phyloP scores from a whole-genome alignment of 2,113 vertebrate genomes.

The Gadus macrocephalus region DNA sequence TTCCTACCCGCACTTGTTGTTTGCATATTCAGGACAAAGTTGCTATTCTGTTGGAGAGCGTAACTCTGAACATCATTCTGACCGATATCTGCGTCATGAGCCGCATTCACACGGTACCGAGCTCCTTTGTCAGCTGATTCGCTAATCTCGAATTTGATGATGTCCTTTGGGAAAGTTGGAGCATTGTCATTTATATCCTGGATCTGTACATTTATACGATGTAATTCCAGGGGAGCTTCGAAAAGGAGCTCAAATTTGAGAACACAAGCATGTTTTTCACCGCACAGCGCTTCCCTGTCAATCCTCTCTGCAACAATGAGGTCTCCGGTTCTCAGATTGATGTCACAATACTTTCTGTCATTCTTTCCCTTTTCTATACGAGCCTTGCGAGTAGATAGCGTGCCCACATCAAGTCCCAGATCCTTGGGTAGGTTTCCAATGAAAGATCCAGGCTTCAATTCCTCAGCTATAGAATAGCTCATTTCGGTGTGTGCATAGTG shows the following conservation, averaged over 20 bases:
- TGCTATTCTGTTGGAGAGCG: constrained; percentile 30
- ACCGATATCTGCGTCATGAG: constrained; percentile 58
- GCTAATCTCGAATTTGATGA: constrained; percentile 53
- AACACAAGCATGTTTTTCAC: constrained; percentile 50
- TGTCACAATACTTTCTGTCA: constrained; percentile 57
- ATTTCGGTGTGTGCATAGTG: constrained; percentile 51
- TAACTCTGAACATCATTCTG: constrained; percentile 50
- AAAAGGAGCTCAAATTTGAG: constrained; percentile 68
- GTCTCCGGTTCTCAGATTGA: constrained; percentile 57
- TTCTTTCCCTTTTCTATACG: constrained; percentile 45
- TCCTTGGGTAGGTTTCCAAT: constrained; percentile 73
- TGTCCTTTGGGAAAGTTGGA: constrained; percentile 30
- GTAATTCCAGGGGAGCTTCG: constrained; percentile 68
- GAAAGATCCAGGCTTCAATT: constrained; percentile 66
- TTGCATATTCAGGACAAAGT: constrained; percentile 39
- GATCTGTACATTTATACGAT: constrained; percentile 59
- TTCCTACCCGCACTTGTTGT: constrained; percentile 54
- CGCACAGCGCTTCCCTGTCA: constrained; percentile 73
- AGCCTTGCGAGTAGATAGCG: constrained; percentile 56
- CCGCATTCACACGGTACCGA: constrained; percentile 58
- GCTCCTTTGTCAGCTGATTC: constrained; percentile 61
- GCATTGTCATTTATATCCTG: constrained; percentile 74
- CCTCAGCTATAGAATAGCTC: constrained; percentile 65
- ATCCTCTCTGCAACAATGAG: constrained; percentile 59
- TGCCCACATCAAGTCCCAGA: constrained; percentile 56